These are phyloP conservation scores for Carassius auratus DNA, from an alignment of 2,113 vertebrate genomes.

Conservation along the genomic window DNA sequence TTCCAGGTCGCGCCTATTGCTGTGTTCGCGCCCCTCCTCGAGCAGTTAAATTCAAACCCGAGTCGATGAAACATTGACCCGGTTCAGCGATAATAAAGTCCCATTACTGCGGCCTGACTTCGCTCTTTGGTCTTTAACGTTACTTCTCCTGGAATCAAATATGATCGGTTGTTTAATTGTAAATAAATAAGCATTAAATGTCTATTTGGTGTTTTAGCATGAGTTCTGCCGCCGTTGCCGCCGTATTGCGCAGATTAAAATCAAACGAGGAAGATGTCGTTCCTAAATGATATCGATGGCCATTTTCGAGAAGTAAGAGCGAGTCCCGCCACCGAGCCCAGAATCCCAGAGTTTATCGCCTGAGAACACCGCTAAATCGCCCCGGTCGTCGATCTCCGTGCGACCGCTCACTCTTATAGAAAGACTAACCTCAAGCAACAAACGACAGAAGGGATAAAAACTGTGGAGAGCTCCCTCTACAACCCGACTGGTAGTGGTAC, in stretches of 20 bases:
- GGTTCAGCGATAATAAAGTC: background rate
- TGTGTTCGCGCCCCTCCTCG: conserved; percentile 56
- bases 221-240: background rate
- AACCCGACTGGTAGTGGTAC: conserved; percentile 81
- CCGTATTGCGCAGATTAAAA: conserved; percentile 60
- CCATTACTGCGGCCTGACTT: background rate
- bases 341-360: background rate
- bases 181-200: background rate
- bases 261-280: conserved; percentile 54
- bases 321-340: background rate
- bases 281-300: conserved; percentile 44
- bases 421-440: conserved; percentile 67
- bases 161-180: too few relatives aligned
- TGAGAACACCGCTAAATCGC: background rate
- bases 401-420: conserved; percentile 66
- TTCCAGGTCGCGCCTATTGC: background rate
- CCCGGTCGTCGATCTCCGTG: conserved; percentile 5
- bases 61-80: conserved; percentile 30
- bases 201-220: conserved; percentile 1
- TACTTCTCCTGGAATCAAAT: background rate
- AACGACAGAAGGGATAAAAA: conserved; percentile 65
- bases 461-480: conserved; percentile 89
- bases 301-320: conserved; percentile 32
- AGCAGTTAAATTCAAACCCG: conserved; percentile 45
- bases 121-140: background rate